These are phyloP conservation scores for Kryptolebias ocellatus DNA, from an alignment of 2,797 vertebrate genomes.

Conservation along the genomic window DNA sequence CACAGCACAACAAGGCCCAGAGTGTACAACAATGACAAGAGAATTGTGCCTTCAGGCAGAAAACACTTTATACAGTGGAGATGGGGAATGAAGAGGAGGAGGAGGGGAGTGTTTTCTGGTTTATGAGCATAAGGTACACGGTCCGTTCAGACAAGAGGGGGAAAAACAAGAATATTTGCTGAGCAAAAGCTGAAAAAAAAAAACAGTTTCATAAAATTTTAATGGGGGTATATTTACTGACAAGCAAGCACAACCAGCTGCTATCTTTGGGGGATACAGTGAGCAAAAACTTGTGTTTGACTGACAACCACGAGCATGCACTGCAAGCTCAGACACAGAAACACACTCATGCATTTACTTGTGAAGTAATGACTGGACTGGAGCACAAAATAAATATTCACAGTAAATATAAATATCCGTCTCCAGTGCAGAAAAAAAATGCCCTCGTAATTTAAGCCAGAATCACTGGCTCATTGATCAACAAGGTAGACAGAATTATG, in stretches of 20 bases:
- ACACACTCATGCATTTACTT: slow-evolving; percentile 46
- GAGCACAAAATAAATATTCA: background rate
- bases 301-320: slow-evolving; percentile 63
- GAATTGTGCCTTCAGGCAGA: slow-evolving; percentile 78
- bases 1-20: slow-evolving; percentile 70
- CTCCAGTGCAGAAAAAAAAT: no score
- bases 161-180: slow-evolving; percentile 70
- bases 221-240: slow-evolving; percentile 81
- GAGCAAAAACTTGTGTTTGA: slow-evolving; percentile 59
- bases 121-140: slow-evolving; percentile 78
- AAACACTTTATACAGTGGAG: slow-evolving; percentile 75
- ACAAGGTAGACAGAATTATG: slow-evolving; percentile 28
- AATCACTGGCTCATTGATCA: slow-evolving; percentile 3
- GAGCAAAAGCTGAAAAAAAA: slow-evolving; percentile 54
- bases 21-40: slow-evolving; percentile 78
- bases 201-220: slow-evolving; percentile 82
- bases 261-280: slow-evolving; percentile 60
- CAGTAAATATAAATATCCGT: slow-evolving; percentile 1
- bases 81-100: slow-evolving; percentile 47
- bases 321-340: slow-evolving; percentile 57
- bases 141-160: slow-evolving; percentile 79
- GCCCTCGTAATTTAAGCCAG: slow-evolving; percentile 1
- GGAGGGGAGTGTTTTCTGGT: slow-evolving; percentile 70
- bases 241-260: slow-evolving; percentile 69
- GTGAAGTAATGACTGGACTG: background rate